Evolutionary conservation across 1,140 invertebrate species (phyloP).

Genomic region (Colletes gigas): DNA sequence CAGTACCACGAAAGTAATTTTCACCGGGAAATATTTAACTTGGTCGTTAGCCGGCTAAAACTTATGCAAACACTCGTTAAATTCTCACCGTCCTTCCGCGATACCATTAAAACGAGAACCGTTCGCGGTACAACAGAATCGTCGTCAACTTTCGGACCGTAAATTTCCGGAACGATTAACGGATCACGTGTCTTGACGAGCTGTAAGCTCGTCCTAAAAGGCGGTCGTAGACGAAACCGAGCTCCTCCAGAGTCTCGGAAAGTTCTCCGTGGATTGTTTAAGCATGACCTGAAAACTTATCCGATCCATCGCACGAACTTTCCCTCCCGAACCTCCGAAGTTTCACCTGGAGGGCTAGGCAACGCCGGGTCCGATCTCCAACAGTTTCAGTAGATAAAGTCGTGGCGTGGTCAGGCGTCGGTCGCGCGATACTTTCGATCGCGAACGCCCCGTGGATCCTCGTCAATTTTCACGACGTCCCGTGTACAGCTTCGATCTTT

Average conservation of each 20-base stretch:
- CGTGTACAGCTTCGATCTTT: too few relatives aligned
- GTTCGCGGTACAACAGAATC: neutral
- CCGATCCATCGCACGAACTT: neutral
- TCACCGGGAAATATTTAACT: too few relatives aligned
- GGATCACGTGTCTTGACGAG: neutral
- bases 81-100: too few relatives aligned
- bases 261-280: neutral
- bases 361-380: neutral
- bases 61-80: neutral
- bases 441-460: neutral
- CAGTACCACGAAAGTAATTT: too few relatives aligned
- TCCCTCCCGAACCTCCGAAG: neutral
- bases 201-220: neutral
- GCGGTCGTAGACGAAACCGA: neutral
- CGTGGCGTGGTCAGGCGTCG: constrained; percentile 24
- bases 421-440: neutral
- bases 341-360: neutral
- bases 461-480: neutral
- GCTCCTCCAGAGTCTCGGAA: neutral
- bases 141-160: neutral
- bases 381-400: constrained; percentile 22
- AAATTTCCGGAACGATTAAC: constrained; percentile 12
- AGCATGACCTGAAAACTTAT: constrained; percentile 1
- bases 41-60: too few relatives aligned
- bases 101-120: neutral